Evolutionary conservation across 37 sponge, comb jelly and placozoan genomes (phyloP).

Genomic region (Beroe ovata): DNA sequence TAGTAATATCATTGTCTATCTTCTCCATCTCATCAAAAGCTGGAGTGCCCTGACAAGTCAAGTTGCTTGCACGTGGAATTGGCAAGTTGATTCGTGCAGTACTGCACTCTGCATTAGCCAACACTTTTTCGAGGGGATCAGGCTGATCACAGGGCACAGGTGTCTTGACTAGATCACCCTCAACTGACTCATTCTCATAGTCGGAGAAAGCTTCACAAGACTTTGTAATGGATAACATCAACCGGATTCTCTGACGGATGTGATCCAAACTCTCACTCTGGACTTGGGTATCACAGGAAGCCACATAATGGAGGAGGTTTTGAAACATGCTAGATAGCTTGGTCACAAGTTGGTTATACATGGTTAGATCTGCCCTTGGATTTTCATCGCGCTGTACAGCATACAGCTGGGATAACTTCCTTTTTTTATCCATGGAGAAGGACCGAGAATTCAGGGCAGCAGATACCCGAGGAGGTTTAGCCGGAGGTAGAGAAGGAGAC

Average conservation of each 20-base stretch:
- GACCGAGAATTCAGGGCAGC: background rate
- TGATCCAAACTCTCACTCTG: background rate
- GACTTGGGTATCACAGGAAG: background rate
- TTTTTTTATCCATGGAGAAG: background rate
- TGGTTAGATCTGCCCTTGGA: background rate
- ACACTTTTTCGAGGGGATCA: no score
- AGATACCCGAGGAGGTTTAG: slow-evolving; percentile 15
- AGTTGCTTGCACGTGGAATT: no score
- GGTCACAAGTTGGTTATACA: background rate
- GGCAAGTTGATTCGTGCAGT: no score
- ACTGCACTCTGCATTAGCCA: no score
- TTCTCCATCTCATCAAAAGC: no score
- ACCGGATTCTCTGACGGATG: background rate
- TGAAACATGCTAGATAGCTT: background rate
- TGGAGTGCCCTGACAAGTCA: no score
- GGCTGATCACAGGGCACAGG: no score
- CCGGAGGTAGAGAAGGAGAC: no score
- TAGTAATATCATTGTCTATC: no score
- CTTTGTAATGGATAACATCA: background rate
- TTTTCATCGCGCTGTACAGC: slow-evolving; percentile 16
- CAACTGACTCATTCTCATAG: background rate
- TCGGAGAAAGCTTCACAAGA: slow-evolving; percentile 33
- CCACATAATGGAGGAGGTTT: background rate
- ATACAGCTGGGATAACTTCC: slow-evolving; percentile 28
- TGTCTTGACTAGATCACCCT: no score